Evolutionary conservation across 2,797 vertebrate species (phyloP), one percentile per base, ranked within the genome.

Genomic region (Crenichthys baileyi): DNA sequence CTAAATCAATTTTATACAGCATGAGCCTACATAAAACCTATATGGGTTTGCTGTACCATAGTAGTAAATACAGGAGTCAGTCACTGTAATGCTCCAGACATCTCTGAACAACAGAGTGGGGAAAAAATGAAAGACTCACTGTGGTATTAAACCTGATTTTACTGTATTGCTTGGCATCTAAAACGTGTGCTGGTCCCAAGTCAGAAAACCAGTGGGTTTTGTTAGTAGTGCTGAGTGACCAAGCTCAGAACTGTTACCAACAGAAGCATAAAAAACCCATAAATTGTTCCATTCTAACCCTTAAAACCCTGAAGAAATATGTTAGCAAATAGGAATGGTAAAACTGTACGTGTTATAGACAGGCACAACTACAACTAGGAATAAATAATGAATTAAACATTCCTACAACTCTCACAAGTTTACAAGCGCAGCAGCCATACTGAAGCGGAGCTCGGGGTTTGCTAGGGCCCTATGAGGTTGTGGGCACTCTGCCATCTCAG

Each of bases 21-120:
- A 44, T 44, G 31, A n/a, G n/a, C n/a, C n/a, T n/a, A n/a, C n/a
- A n/a, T n/a, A n/a, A 68, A 22, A 20, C 13, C 61, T 1, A 26
- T 29, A 26, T 41, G 44, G 71, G 53, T 76, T 71, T 70, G 24
- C 39, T 72, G 20, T 1, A 61, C 46, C 73, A 72, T n/a, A 76
- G 5, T 46, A 70, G 24, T 50, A 31, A 1, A 79, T 44, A 16
- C 18, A 41, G 85, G 55, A 74, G 22, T 2, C 44, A 55, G 36
- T 67, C 39, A 63, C 16, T 29, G 18, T 61, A 46, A 53, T 51
- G 58, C 78, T 13, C 4, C 53, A 77, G 24, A 83, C 75, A 29
- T 36, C 26, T 29, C 13, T 70, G 31, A 83, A 83, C 39, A 44
- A 22, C 18, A 53, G 20, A 48, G 41, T 48, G 26, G 36, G 1